Conservation (phyloP, 2,797 vertebrate species). For the Picus viridis region DNA sequence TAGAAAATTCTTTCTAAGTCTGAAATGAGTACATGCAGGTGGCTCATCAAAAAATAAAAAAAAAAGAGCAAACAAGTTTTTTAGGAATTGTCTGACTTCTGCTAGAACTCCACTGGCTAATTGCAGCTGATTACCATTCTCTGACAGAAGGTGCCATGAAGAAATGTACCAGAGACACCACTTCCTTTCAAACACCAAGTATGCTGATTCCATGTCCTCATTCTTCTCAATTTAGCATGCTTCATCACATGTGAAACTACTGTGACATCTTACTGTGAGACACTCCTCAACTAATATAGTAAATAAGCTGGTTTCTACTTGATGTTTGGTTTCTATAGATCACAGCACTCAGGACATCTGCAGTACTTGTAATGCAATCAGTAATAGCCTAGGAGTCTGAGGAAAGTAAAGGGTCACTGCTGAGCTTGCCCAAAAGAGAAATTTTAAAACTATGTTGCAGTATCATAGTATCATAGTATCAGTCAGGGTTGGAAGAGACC, state of each 20-base stretch:
- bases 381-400: background rate
- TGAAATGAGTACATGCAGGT: background rate
- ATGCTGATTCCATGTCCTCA: background rate
- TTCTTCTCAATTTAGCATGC: background rate
- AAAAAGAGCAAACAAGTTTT: background rate
- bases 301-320: background rate
- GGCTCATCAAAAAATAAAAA: background rate
- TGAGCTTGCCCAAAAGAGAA: background rate
- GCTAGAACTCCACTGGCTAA: background rate
- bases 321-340: background rate
- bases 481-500: too few relatives aligned
- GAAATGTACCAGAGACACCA: background rate
- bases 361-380: background rate
- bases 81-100: background rate
- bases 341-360: background rate
- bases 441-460: background rate
- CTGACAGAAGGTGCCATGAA: background rate
- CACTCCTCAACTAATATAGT: background rate
- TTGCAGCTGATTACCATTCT: background rate
- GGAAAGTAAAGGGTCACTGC: background rate
- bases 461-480: background rate
- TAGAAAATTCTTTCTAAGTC: background rate
- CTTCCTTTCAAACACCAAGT: background rate
- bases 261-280: background rate
- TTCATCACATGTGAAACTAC: background rate